Conservation (phyloP, 1,140 invertebrate genomes). For the Lasioglossum baleicum region DNA sequence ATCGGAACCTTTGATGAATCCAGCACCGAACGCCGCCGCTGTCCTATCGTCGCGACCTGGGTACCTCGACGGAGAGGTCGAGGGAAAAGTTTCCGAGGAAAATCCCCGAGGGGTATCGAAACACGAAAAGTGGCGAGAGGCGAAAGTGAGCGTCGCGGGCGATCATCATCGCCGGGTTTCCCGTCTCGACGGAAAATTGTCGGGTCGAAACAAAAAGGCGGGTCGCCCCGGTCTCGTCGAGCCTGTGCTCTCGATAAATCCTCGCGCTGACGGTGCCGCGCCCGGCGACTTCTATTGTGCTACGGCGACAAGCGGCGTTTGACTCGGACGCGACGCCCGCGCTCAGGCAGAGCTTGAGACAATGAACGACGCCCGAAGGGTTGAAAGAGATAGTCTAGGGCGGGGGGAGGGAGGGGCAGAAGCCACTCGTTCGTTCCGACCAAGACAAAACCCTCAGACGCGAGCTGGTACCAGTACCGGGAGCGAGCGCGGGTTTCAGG, state of each 20-base stretch:
- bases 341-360: not conserved
- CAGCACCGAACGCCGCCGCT: too few relatives aligned
- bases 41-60: too few relatives aligned
- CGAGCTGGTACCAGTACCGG: not conserved
- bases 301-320: slow-evolving; percentile 19
- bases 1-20: too few relatives aligned
- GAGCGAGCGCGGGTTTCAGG: slow-evolving; percentile 31
- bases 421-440: slow-evolving; percentile 60
- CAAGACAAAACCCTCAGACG: slow-evolving; percentile 69
- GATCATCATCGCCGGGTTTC: not conserved
- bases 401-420: too few relatives aligned
- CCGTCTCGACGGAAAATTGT: slow-evolving; percentile 4
- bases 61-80: too few relatives aligned
- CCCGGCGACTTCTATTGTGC: slow-evolving; percentile 34
- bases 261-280: not conserved
- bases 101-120: not conserved
- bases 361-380: slow-evolving; percentile 8
- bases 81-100: too few relatives aligned
- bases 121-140: not conserved
- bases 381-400: slow-evolving; percentile 38
- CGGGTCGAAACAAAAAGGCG: not conserved
- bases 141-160: not conserved
- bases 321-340: slow-evolving; percentile 29
- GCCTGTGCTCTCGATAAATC: slow-evolving; percentile 27
- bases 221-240: not conserved